phyloP scores from a whole-genome alignment of 1,140 invertebrate species.

The Lucilia cuprina region DNA sequence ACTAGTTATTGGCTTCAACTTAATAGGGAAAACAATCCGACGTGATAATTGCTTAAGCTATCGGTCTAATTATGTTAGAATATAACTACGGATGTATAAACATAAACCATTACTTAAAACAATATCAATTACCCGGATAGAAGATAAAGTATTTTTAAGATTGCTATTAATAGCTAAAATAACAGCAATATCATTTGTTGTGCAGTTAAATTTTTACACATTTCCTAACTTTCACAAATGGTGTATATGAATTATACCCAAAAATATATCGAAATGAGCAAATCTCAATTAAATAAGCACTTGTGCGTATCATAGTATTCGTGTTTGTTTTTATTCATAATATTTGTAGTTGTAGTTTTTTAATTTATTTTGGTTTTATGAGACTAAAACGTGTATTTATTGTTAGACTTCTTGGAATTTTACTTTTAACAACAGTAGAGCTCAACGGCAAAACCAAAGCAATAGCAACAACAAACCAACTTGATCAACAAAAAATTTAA shows the following conservation, averaged over 20 bases:
- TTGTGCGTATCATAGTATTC: not conserved
- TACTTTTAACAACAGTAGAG: not conserved
- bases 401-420: constrained; percentile 11
- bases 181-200: too few species aligned
- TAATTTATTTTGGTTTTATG: not conserved
- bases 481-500: not conserved
- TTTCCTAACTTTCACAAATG: not conserved
- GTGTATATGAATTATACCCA: not conserved
- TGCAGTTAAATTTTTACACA: too few species aligned
- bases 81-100: too few species aligned
- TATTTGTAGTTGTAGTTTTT: not conserved
- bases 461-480: not conserved
- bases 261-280: not conserved
- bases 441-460: not conserved
- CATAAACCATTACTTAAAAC: too few species aligned
- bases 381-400: constrained; percentile 5
- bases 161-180: too few species aligned
- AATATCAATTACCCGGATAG: too few species aligned
- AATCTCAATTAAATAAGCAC: not conserved
- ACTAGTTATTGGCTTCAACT: too few species aligned
- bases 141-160: too few species aligned
- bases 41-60: too few species aligned
- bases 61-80: too few species aligned
- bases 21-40: too few species aligned
- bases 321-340: not conserved